Percentiles rank a stretch among this genome's conserved stretches.
These are phyloP conservation scores for Octonoba sinensis DNA, from an alignment of 2,888 invertebrate genomes.

Conservation along the genomic window DNA sequence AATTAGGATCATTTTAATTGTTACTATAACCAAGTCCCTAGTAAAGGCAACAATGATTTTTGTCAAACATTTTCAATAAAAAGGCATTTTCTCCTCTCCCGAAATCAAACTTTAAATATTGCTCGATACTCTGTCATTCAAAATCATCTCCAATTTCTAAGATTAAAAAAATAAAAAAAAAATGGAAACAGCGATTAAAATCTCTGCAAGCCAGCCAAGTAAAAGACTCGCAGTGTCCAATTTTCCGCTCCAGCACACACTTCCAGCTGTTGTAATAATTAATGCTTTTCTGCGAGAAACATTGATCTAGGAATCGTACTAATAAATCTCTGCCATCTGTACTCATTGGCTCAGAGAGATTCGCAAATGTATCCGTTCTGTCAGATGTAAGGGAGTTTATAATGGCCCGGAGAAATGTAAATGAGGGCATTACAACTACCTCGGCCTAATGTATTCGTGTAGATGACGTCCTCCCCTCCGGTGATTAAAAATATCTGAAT, in stretches of 20 bases:
- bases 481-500: too few species aligned
- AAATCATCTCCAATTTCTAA: background rate
- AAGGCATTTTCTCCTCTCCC: too few species aligned
- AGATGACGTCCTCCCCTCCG: background rate
- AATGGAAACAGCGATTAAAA: background rate
- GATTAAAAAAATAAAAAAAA: background rate
- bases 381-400: conserved; percentile 31
- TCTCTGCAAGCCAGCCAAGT: background rate
- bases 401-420: conserved; percentile 22
- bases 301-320: conserved; percentile 34
- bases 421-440: conserved; percentile 24
- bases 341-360: conserved; percentile 52
- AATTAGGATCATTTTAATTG: too few species aligned
- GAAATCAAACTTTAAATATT: too few species aligned
- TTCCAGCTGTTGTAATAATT: conserved; percentile 25
- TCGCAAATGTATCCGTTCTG: conserved; percentile 25
- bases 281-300: conserved; percentile 26
- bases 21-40: too few species aligned
- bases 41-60: too few species aligned
- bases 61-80: too few species aligned
- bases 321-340: conserved; percentile 54
- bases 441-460: conserved; percentile 39
- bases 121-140: too few species aligned
- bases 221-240: background rate
- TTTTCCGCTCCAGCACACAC: background rate